These are phyloP conservation scores for Apostichopus parvimensis DNA, from an alignment of 35 echinoderm and acorn worm genomes.

Conservation along the genomic window DNA sequence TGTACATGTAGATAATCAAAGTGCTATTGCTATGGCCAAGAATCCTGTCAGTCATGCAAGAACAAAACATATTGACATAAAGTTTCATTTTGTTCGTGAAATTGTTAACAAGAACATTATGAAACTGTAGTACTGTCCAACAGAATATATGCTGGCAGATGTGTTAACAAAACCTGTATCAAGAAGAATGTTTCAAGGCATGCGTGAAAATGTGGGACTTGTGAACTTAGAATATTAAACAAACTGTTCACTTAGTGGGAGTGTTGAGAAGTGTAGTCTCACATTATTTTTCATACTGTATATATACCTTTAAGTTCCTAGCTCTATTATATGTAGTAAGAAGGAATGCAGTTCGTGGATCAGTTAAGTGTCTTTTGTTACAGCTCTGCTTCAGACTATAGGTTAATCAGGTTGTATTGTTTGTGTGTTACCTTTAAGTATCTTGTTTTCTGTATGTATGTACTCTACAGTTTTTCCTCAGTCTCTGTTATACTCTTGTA, in stretches of 20 bases:
- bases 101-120: slow-evolving; percentile 3
- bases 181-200: slow-evolving; percentile 1
- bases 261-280: background rate
- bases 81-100: slow-evolving; percentile 35
- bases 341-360: no score
- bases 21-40: slow-evolving; percentile 43
- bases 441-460: no score
- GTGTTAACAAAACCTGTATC: slow-evolving; percentile 31
- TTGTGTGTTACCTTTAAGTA: no score
- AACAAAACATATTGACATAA: slow-evolving; percentile 51
- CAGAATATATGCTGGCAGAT: slow-evolving; percentile 47
- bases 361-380: no score
- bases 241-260: slow-evolving; percentile 37
- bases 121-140: slow-evolving; percentile 34
- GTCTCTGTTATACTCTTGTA: no score
- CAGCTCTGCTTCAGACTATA: no score
- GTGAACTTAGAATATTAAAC: background rate
- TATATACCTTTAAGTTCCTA: no score
- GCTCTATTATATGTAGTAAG: no score
- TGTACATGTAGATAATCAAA: slow-evolving; percentile 30
- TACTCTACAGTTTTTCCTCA: no score
- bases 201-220: background rate
- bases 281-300: no score
- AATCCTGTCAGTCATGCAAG: slow-evolving; percentile 30
- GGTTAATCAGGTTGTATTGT: no score